These are phyloP conservation scores for Zygogramma bicolorata DNA, from an alignment of 2,888 invertebrate species.

Conservation along the genomic window DNA sequence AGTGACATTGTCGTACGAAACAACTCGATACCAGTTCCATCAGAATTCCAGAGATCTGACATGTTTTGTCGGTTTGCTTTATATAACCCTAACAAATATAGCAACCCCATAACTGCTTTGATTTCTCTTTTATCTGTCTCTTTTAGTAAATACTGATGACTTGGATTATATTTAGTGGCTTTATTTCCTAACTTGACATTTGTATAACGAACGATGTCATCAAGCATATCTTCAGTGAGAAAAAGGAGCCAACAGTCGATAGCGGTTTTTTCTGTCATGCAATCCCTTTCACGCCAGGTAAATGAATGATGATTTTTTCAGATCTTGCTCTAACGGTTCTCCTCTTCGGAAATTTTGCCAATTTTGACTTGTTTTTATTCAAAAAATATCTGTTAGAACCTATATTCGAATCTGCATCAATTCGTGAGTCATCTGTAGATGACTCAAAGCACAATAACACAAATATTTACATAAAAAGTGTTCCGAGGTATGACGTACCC, in stretches of 20 bases:
- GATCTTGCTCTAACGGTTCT: conserved; percentile 10
- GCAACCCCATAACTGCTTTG: conserved; percentile 27
- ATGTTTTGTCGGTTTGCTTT: conserved; percentile 16
- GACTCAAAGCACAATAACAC: not conserved
- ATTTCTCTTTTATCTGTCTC: conserved; percentile 17
- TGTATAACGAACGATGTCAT: conserved; percentile 26
- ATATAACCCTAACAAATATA: conserved; percentile 23
- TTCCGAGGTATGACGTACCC: too few species aligned
- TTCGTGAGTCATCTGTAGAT: not conserved
- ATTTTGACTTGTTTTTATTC: conserved; percentile 16
- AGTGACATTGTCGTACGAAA: conserved; percentile 42
- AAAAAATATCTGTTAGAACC: conserved; percentile 12
- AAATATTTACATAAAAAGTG: conserved; percentile 11
- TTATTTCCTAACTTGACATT: conserved; percentile 10
- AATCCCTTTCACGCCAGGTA: conserved; percentile 22
- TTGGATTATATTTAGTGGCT: not conserved
- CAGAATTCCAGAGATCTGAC: conserved; percentile 47
- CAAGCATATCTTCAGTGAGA: conserved; percentile 15
- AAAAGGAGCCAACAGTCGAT: conserved; percentile 27
- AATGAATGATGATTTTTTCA: too few species aligned
- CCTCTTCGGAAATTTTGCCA: not conserved
- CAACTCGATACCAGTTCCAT: conserved; percentile 45
- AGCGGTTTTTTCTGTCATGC: conserved; percentile 11
- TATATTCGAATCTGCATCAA: not conserved
- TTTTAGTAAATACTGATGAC: conserved; percentile 19